These are phyloP conservation scores for Dipodomys spectabilis DNA, from an alignment of 2,113 vertebrate genomes.

Conservation along the genomic window DNA sequence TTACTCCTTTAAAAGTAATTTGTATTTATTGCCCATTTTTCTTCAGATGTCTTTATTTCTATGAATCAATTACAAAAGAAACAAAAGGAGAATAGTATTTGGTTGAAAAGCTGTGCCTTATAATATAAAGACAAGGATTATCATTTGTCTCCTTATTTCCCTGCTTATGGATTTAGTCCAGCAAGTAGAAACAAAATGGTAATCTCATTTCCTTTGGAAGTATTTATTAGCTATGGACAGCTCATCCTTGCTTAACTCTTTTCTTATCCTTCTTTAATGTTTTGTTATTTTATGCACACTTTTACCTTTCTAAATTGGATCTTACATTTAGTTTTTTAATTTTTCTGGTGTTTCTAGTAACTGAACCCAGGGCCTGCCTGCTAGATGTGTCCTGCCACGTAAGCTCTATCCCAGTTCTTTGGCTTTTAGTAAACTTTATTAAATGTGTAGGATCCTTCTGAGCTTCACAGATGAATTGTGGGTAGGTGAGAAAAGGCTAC, in stretches of 20 bases:
- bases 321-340: slow-evolving; percentile 28
- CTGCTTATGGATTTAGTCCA: not conserved
- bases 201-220: not conserved
- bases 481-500: too few relatives aligned
- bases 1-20: not conserved
- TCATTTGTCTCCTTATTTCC: not conserved
- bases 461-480: too few relatives aligned
- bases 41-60: slow-evolving; percentile 14
- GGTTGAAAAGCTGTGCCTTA: not conserved
- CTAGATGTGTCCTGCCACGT: too few relatives aligned
- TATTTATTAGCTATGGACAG: not conserved
- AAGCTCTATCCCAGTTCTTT: too few relatives aligned
- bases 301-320: not conserved
- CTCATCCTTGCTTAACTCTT: not conserved
- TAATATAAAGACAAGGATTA: not conserved
- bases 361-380: too few relatives aligned
- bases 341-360: too few relatives aligned
- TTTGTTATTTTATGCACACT: not conserved
- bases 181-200: not conserved
- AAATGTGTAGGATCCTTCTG: too few relatives aligned
- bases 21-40: not conserved
- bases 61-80: slow-evolving; percentile 25
- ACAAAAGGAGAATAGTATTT: not conserved
- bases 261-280: not conserved
- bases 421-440: too few relatives aligned